Base-by-base conservation (phyloP, 23 tunicate species). In the Phallusia fumigata region DNA sequence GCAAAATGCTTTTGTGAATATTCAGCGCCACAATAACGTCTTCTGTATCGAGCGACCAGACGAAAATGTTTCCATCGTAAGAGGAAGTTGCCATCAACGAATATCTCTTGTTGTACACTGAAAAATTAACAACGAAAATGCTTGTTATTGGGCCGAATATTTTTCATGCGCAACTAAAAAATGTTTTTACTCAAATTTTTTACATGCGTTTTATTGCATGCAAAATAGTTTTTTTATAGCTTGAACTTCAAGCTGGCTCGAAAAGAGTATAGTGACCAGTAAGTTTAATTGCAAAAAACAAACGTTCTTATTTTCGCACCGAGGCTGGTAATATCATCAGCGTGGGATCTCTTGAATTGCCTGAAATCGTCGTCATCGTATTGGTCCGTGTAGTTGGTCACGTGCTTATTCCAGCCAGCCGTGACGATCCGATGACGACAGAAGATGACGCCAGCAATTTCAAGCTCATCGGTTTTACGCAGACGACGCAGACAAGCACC, bases 381-480 rank as follows among this genome's bases (percentile, higher is more conserved):
- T 18, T 79, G 49, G 51, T 81, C 85, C 22, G 72, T 19, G 52
- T 87, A 81, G n/a, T 45, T 65, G 0, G 90, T 87, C 65, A 87
- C 81, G 52, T 81, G 53, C 51, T 87, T 81, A 45, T 87, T 53
- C 90, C 90, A 87, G 0, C 90, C 90, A 0, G 85, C 86, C 28
- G 85, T 65, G 26, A 87, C 75, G 35, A 87, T 81, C 2, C 81
- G 75, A 19, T 75, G 47, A 35, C 52, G 73, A n/a, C 79, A 35
- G 44, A 65, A 75, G 16, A 81, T 24, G 31, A 87, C 73, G 24
- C 52, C 75, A 51, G 85, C 36, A 31, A 87, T 74, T 75, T 87
- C 90, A 65, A 74, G 64, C 6, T 35, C 52, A 52, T 53, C 81
- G 0, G 50, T 35, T 19, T 84, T 33, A 31, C 35, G 52, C 53